Conservation (phyloP, 2,888 invertebrate genomes). For the Girardia tigrina region DNA sequence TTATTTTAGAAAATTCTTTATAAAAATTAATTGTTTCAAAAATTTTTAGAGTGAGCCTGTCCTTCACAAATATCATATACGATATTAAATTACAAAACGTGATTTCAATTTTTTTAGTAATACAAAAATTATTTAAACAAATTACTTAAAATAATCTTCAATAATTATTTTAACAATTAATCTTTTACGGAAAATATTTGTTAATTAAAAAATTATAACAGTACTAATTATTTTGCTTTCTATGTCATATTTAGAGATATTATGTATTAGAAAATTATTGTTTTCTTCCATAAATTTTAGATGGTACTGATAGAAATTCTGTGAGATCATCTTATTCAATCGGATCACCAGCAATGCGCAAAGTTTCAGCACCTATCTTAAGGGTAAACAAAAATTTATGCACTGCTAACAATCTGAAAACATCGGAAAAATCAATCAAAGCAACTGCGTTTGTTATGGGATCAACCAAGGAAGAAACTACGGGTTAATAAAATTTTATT, state of each 20-base stretch:
- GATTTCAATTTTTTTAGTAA: no score
- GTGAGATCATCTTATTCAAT: not conserved
- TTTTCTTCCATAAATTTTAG: not conserved
- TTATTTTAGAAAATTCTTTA: no score
- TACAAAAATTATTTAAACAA: no score
- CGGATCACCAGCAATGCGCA: not conserved
- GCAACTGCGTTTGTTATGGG: not conserved
- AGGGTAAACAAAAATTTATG: not conserved
- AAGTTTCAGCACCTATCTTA: not conserved
- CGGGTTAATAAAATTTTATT: not conserved
- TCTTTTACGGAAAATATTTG: no score
- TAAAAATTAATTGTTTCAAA: no score
- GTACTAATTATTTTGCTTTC: not conserved
- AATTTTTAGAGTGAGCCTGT: no score
- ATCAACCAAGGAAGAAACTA: not conserved
- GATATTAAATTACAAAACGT: no score
- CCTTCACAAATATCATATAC: no score
- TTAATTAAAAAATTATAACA: not conserved
- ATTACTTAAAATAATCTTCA: no score
- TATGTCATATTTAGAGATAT: not conserved
- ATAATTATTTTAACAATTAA: no score
- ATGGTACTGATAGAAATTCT: not conserved
- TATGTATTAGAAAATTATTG: no score
- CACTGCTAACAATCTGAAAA: not conserved
- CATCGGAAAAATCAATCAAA: slow-evolving; percentile 6